Percentiles rank a stretch among this genome's conserved stretches.
Conservation (phyloP, 2,113 vertebrate species). For the Thermophis baileyi region DNA sequence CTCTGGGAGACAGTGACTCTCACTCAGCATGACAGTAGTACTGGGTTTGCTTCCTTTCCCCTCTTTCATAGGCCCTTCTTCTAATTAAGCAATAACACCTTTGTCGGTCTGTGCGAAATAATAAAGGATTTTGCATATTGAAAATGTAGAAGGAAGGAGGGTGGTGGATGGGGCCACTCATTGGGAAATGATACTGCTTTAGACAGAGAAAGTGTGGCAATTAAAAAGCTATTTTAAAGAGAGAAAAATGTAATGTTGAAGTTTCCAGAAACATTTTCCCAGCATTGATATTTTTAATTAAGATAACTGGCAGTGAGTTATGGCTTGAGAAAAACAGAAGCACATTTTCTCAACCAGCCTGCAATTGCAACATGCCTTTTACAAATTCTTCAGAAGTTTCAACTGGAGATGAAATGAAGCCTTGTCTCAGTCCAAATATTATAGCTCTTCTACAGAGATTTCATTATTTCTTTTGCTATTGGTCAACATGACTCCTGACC, state of each 20-base stretch:
- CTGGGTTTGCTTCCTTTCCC: slow-evolving; percentile 12
- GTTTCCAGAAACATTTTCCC: slow-evolving; percentile 45
- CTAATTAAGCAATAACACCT: slow-evolving; percentile 57
- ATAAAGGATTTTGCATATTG: slow-evolving; percentile 48
- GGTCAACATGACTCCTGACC: not conserved
- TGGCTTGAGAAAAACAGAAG: slow-evolving; percentile 29
- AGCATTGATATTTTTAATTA: slow-evolving; percentile 66
- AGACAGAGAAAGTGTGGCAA: slow-evolving; percentile 51
- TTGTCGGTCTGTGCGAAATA: slow-evolving; percentile 41
- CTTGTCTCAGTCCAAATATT: slow-evolving; percentile 15
- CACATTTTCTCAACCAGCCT: slow-evolving; percentile 8
- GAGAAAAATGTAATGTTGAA: slow-evolving; percentile 36
- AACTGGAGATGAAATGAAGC: not conserved
- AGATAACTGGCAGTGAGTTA: slow-evolving; percentile 52
- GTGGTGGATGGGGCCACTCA: not conserved
- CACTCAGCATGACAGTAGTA: slow-evolving; percentile 17
- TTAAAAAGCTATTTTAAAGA: slow-evolving; percentile 43
- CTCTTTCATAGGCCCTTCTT: slow-evolving; percentile 25
- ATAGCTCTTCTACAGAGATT: not conserved
- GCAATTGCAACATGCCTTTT: not conserved
- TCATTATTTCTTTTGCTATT: not conserved
- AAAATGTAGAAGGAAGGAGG: slow-evolving; percentile 32
- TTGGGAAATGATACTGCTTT: slow-evolving; percentile 42
- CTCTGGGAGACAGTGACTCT: rapidly evolving
- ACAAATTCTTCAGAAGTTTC: rapidly evolving